Percentiles rank a stretch among this genome's conserved stretches.
These are phyloP conservation scores for Ptychochromis oligacanthus DNA, from an alignment of 2,113 vertebrate species.

Conservation along the genomic window DNA sequence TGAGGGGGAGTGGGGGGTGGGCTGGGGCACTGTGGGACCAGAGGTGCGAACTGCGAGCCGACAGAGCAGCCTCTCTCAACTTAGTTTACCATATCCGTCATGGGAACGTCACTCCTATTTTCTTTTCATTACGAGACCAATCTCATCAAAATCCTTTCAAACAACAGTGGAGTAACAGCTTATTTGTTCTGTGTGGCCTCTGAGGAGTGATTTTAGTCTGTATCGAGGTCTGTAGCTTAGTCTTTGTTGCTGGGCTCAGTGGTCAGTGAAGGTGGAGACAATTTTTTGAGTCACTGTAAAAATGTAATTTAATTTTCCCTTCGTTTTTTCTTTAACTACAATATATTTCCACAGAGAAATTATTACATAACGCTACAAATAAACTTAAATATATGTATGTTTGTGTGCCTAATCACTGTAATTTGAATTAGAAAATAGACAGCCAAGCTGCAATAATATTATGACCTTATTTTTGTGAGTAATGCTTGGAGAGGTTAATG, in stretches of 20 bases:
- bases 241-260: slow-evolving; percentile 41
- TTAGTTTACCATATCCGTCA: slow-evolving; percentile 79
- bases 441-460: background rate
- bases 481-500: background rate
- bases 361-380: background rate
- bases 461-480: background rate
- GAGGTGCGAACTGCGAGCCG: slow-evolving; percentile 77
- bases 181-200: slow-evolving; percentile 77
- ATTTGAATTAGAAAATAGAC: background rate
- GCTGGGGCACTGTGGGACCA: slow-evolving; percentile 48
- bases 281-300: slow-evolving; percentile 48
- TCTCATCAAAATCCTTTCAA: slow-evolving; percentile 77
- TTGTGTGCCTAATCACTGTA: slow-evolving; percentile 1
- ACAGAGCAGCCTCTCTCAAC: slow-evolving; percentile 65
- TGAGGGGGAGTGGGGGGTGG: background rate
- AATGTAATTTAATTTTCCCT: slow-evolving; percentile 18
- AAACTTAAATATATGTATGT: background rate
- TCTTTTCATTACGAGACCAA: slow-evolving; percentile 82
- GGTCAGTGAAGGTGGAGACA: slow-evolving; percentile 56
- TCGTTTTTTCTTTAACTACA: background rate
- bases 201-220: slow-evolving; percentile 47
- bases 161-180: slow-evolving; percentile 81
- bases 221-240: slow-evolving; percentile 30
- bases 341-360: background rate
- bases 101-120: slow-evolving; percentile 82